Percentiles rank a stretch among this genome's conserved stretches.
Conservation (phyloP, 1,140 invertebrate species). For the Cardiocondyla obscurior region DNA sequence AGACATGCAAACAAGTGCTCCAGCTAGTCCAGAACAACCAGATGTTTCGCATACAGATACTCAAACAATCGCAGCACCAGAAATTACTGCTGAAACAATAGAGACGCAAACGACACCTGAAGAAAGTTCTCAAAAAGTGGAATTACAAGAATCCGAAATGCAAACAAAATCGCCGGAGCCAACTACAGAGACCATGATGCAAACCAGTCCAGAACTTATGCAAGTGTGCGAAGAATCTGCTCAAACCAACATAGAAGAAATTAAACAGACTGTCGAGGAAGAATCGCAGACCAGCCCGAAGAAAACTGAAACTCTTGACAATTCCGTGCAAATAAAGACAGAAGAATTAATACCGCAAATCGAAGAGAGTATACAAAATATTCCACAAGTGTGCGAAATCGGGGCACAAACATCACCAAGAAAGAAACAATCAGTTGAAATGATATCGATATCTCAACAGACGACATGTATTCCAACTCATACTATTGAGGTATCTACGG, state of each 20-base stretch:
- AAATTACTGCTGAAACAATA: conserved; percentile 34
- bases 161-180: conserved; percentile 70
- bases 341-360: conserved; percentile 71
- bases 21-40: conserved; percentile 51
- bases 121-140: conserved; percentile 58
- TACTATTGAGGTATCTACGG: conserved; percentile 25
- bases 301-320: conserved; percentile 61
- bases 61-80: conserved; percentile 59
- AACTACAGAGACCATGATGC: conserved; percentile 70
- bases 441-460: conserved; percentile 39
- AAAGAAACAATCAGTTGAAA: conserved; percentile 7
- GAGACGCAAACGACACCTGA: conserved; percentile 74
- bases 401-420: conserved; percentile 67
- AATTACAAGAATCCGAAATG: conserved; percentile 69
- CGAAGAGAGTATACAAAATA: conserved; percentile 72
- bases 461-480: conserved; percentile 29
- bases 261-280: conserved; percentile 46
- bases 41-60: conserved; percentile 58
- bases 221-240: conserved; percentile 51
- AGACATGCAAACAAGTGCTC: conserved; percentile 65
- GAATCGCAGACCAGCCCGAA: conserved; percentile 70
- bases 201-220: conserved; percentile 65
- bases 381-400: conserved; percentile 69
- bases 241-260: conserved; percentile 61
- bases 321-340: conserved; percentile 72